Conservation (phyloP, 1,140 invertebrate genomes). For the Pararge aegeria region DNA sequence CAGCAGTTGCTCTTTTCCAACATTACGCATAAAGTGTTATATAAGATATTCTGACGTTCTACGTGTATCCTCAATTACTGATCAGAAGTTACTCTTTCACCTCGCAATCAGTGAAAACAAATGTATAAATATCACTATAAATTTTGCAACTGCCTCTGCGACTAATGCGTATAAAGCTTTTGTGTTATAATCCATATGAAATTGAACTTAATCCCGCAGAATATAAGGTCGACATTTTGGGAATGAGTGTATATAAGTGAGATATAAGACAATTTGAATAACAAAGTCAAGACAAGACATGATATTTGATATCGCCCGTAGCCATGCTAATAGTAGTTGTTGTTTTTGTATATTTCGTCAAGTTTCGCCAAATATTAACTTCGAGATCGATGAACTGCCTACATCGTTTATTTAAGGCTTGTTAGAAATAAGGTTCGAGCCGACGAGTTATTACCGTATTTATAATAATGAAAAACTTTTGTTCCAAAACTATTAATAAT, state of each 20-base stretch:
- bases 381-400: not conserved
- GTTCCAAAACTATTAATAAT: too few relatives aligned
- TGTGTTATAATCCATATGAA: not conserved
- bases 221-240: not conserved
- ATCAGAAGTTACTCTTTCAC: too few relatives aligned
- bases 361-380: slow-evolving; percentile 1
- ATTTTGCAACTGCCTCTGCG: not conserved
- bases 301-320: slow-evolving; percentile 10
- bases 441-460: too few relatives aligned
- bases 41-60: too few relatives aligned
- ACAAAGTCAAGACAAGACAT: slow-evolving; percentile 12
- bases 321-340: not conserved
- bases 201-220: not conserved
- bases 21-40: too few relatives aligned
- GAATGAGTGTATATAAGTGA: not conserved
- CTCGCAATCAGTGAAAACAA: too few relatives aligned
- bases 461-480: too few relatives aligned
- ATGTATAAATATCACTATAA: not conserved
- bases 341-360: not conserved
- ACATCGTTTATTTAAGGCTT: too few relatives aligned
- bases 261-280: slow-evolving; percentile 3
- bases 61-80: too few relatives aligned
- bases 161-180: not conserved
- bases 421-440: too few relatives aligned
- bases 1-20: too few relatives aligned